Evolutionary conservation across 1,140 invertebrate genomes (phyloP).

Genomic region (Riptortus pedestris): DNA sequence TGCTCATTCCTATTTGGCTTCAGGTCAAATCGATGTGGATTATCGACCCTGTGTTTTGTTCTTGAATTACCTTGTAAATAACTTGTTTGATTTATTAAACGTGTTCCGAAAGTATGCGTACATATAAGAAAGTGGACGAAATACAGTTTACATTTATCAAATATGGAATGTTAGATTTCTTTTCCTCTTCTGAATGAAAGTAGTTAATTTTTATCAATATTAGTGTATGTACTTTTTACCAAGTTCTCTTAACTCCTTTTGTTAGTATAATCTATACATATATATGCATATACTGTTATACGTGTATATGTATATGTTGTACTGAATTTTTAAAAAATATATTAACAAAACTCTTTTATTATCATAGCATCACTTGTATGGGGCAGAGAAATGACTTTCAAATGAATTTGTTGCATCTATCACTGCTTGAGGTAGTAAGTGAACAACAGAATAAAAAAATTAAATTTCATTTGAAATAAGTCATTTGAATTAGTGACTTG

Average conservation of each 20-base stretch:
- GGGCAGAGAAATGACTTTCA: no score
- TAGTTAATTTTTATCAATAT: neutral
- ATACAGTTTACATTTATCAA: neutral
- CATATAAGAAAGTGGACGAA: neutral
- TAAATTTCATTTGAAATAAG: neutral
- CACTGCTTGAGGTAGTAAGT: no score
- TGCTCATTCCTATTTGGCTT: slow-evolving; percentile 5
- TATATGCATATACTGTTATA: no score
- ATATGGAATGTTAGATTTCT: neutral
- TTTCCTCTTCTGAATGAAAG: neutral
- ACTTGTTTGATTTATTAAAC: neutral
- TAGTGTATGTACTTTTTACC: neutral
- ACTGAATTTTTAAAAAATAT: no score
- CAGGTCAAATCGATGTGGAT: neutral
- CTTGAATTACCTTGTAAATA: neutral
- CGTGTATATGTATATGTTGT: no score
- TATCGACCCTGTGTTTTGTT: neutral
- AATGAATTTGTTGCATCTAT: no score
- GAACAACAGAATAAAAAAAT: neutral
- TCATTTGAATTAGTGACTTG: neutral
- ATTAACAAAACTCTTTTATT: neutral
- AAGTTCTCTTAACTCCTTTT: neutral
- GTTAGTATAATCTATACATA: neutral
- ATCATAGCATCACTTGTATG: neutral
- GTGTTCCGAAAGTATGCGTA: neutral